Evolutionary conservation across 2,797 vertebrate species (phyloP).

Genomic region (Acanthiza pusilla): DNA sequence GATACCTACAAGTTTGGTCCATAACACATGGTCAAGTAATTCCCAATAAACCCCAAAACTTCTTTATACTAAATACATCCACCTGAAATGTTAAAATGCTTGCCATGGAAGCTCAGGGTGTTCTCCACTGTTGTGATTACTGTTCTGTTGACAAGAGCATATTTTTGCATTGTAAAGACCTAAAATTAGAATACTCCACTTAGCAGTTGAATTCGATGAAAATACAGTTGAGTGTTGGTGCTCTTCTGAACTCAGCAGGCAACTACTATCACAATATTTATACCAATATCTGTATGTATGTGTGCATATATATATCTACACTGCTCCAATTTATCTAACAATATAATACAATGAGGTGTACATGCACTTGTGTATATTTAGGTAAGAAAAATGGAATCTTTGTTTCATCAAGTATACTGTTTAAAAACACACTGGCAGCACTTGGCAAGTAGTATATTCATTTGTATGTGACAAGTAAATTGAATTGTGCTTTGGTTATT

Average conservation of each 20-base stretch:
- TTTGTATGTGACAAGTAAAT: constrained; percentile 49
- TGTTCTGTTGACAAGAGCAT: not conserved
- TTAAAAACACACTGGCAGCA: constrained; percentile 6
- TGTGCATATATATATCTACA: too few relatives aligned
- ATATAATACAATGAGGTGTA: not conserved
- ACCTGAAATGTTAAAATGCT: not conserved
- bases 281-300: not conserved
- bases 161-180: not conserved
- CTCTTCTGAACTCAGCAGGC: not conserved
- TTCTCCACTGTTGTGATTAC: not conserved
- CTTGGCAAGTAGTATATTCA: not conserved
- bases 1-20: not conserved
- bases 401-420: not conserved
- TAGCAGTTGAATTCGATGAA: not conserved
- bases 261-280: not conserved
- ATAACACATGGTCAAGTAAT: not conserved
- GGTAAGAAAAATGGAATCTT: constrained; percentile 7
- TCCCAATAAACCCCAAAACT: not conserved
- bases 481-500: constrained; percentile 16
- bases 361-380: not conserved
- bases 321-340: not conserved
- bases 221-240: not conserved
- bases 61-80: not conserved
- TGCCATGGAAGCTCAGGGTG: not conserved
- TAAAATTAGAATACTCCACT: not conserved